Percentiles rank a stretch among this genome's conserved stretches.
These are phyloP conservation scores for Hexactinellida sp. DNA, from an alignment of 37 sponge, comb jelly and placozoan species.

Conservation along the genomic window DNA sequence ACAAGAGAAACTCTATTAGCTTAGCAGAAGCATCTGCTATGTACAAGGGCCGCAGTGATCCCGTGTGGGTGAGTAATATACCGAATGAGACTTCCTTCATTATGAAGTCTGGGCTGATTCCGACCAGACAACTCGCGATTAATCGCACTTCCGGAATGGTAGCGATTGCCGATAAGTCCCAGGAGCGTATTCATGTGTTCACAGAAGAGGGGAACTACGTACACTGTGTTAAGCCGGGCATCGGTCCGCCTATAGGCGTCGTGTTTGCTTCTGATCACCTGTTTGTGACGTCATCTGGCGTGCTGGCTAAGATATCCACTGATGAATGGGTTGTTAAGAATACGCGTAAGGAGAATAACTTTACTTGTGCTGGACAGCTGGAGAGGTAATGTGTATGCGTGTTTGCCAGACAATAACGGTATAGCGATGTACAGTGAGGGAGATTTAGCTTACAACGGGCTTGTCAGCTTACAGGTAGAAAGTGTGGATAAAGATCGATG, in stretches of 20 bases:
- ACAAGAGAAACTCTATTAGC: neutral
- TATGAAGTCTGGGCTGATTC: neutral
- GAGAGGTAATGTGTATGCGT: neutral
- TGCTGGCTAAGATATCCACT: neutral
- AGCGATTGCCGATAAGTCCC: neutral
- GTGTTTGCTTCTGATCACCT: neutral
- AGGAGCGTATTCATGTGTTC: neutral
- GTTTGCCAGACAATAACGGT: neutral
- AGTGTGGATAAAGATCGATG: neutral
- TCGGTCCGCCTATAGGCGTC: neutral
- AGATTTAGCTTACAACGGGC: neutral
- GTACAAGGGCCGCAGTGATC: neutral
- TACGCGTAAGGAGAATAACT: neutral
- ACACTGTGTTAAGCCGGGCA: neutral
- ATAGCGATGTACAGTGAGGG: neutral
- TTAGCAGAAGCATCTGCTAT: neutral
- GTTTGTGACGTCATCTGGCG: neutral
- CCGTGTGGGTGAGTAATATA: neutral
- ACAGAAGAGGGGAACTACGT: neutral
- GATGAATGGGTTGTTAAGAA: constrained; percentile 1
- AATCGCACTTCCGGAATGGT: neutral
- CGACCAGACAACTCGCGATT: constrained; percentile 5
- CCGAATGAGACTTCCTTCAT: neutral
- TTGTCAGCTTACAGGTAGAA: neutral
- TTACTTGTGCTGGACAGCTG: neutral